Percentiles rank a stretch among this genome's conserved stretches.
These are phyloP conservation scores for Anseranas semipalmata DNA, from an alignment of 2,113 vertebrate species.

Conservation along the genomic window DNA sequence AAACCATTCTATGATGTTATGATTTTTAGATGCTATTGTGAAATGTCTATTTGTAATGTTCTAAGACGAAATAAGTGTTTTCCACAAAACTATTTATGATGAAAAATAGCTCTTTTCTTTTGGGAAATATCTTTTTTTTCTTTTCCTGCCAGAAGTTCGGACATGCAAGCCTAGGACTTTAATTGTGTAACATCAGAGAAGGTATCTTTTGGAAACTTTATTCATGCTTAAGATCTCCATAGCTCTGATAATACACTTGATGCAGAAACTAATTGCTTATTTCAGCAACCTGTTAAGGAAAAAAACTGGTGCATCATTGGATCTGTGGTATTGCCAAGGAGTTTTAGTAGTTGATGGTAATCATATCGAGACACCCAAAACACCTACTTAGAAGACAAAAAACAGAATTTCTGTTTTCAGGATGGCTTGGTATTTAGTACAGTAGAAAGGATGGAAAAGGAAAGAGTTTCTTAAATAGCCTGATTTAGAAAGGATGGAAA, in stretches of 20 bases:
- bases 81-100: not conserved
- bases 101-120: not conserved
- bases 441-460: not conserved
- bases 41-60: not conserved
- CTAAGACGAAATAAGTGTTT: not conserved
- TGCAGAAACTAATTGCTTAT: not conserved
- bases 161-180: not conserved
- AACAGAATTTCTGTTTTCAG: not conserved
- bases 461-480: not conserved
- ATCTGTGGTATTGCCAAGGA: not conserved
- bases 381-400: not conserved
- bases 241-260: not conserved
- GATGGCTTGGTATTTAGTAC: not conserved
- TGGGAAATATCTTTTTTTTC: not conserved
- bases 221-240: not conserved
- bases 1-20: too few relatives aligned
- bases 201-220: not conserved
- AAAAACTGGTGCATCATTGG: not conserved
- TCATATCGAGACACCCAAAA: not conserved
- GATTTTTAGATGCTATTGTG: not conserved
- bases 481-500: not conserved
- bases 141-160: not conserved
- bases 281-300: not conserved
- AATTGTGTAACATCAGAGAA: not conserved
- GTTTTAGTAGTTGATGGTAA: not conserved